phyloP scores from a whole-genome alignment of 2,797 vertebrate genomes.

The Mastacembelus armatus region DNA sequence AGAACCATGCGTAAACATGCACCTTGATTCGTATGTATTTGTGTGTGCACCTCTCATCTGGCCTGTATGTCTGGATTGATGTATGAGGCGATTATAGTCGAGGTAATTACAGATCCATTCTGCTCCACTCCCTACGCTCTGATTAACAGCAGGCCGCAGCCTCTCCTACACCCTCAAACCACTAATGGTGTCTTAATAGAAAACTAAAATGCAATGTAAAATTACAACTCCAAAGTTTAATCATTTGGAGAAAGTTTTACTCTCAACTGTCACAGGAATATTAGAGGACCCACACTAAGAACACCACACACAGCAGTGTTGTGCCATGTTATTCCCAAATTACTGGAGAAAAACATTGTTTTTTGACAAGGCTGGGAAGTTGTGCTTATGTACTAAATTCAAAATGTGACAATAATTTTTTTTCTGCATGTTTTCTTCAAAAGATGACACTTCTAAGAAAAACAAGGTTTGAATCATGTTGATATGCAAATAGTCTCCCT shows the following conservation, averaged over 20 bases:
- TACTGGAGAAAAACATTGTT: conserved; percentile 20
- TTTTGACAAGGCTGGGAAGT: conserved; percentile 4
- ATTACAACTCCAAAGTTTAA: conserved; percentile 39
- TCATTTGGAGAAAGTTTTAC: conserved; percentile 35
- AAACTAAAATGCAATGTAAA: conserved; percentile 38
- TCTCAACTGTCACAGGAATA: conserved; percentile 6
- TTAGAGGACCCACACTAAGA: not conserved
- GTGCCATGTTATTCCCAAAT: conserved; percentile 1
- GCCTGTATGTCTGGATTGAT: conserved; percentile 57
- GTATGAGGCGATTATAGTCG: conserved; percentile 68
- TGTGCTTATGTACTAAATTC: conserved; percentile 33
- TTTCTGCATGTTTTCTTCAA: conserved; percentile 35
- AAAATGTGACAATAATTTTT: conserved; percentile 15
- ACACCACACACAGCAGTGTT: not conserved
- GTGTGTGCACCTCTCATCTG: conserved; percentile 28
- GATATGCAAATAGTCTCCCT: conserved; percentile 63
- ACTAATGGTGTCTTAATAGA: conserved; percentile 56
- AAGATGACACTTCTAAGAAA: conserved; percentile 53
- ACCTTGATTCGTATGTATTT: no score
- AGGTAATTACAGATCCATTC: conserved; percentile 75
- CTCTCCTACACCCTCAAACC: conserved; percentile 39
- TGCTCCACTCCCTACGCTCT: conserved; percentile 60
- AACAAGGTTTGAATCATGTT: conserved; percentile 56
- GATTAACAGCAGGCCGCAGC: conserved; percentile 57
- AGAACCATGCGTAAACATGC: no score